A percentile compares a stretch with the other conserved stretches of the same genome.
Evolutionary conservation across 1,140 invertebrate genomes (phyloP).

Genomic region (Drosophila sturtevanti): DNA sequence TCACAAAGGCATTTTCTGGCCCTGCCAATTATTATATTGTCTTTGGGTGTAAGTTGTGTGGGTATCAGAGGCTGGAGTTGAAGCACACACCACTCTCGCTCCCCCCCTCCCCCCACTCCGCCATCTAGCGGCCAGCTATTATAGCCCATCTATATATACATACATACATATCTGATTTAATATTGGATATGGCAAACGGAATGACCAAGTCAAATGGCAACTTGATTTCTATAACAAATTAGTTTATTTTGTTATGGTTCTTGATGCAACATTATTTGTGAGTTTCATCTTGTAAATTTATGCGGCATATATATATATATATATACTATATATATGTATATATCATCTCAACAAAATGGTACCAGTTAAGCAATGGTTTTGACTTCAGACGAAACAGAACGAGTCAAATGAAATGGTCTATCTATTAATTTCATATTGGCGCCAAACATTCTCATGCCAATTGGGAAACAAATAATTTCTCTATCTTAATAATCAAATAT

Average conservation of each 20-base stretch:
- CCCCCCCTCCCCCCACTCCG: not conserved
- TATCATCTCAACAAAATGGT: slow-evolving; percentile 19
- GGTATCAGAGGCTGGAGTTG: not conserved
- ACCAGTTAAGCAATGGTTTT: slow-evolving; percentile 23
- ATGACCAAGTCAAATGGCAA: slow-evolving; percentile 45
- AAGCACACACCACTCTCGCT: too few species aligned
- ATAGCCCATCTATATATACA: slow-evolving; percentile 42
- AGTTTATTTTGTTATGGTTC: slow-evolving; percentile 56
- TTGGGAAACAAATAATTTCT: not conserved
- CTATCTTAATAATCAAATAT: slow-evolving; percentile 1
- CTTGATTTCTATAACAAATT: slow-evolving; percentile 64
- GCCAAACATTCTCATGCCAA: slow-evolving; percentile 24
- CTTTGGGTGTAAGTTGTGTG: slow-evolving; percentile 28
- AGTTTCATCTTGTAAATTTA: slow-evolving; percentile 43
- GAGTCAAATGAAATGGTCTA: not conserved
- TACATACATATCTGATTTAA: slow-evolving; percentile 62
- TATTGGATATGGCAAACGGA: slow-evolving; percentile 53
- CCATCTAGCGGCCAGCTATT: slow-evolving; percentile 28
- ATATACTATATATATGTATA: too few species aligned
- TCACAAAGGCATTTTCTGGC: slow-evolving; percentile 53
- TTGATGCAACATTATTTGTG: slow-evolving; percentile 43
- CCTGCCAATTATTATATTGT: slow-evolving; percentile 67
- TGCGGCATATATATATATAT: slow-evolving; percentile 17
- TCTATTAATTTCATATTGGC: slow-evolving; percentile 47
- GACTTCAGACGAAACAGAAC: slow-evolving; percentile 13